Evolutionary conservation across 2,888 invertebrate genomes (phyloP).

Genomic region (Drosophila pseudotalamancana): DNA sequence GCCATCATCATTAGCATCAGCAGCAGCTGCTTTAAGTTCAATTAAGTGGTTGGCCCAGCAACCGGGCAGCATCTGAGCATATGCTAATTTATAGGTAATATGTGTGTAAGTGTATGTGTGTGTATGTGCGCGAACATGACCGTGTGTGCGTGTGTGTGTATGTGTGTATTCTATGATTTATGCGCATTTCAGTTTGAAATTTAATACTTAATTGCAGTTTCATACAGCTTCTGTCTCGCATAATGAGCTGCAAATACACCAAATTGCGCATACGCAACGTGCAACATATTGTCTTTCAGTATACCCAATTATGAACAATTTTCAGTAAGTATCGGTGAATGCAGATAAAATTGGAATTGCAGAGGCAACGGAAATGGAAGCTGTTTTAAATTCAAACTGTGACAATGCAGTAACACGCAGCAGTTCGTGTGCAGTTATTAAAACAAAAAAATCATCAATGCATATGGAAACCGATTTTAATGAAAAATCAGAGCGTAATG

Average conservation of each 20-base stretch:
- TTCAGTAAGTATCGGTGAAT: neutral
- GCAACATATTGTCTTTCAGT: constrained; percentile 6
- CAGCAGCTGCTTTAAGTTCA: constrained; percentile 62
- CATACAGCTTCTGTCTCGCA: constrained; percentile 21
- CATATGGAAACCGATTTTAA: constrained; percentile 45
- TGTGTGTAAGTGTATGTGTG: too few relatives aligned
- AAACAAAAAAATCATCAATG: constrained; percentile 39
- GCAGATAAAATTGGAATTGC: constrained; percentile 1
- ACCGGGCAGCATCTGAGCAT: constrained; percentile 17
- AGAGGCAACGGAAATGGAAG: neutral
- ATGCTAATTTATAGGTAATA: constrained; percentile 54
- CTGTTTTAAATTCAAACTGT: constrained; percentile 17
- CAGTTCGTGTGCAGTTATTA: constrained; percentile 33
- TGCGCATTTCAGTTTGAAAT: constrained; percentile 29
- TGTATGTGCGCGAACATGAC: neutral
- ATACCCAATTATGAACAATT: constrained; percentile 8
- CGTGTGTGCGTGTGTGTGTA: neutral
- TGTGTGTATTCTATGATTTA: constrained; percentile 34
- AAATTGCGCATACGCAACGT: constrained; percentile 42
- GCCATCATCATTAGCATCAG: constrained; percentile 22
- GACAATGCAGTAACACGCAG: constrained; percentile 11
- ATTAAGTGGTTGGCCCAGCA: constrained; percentile 55
- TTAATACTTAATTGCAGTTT: constrained; percentile 39
- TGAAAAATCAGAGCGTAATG: constrained; percentile 34
- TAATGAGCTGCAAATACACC: constrained; percentile 44